Evolutionary conservation across 2,113 vertebrate genomes (phyloP).

Genomic region (Channa maculata): DNA sequence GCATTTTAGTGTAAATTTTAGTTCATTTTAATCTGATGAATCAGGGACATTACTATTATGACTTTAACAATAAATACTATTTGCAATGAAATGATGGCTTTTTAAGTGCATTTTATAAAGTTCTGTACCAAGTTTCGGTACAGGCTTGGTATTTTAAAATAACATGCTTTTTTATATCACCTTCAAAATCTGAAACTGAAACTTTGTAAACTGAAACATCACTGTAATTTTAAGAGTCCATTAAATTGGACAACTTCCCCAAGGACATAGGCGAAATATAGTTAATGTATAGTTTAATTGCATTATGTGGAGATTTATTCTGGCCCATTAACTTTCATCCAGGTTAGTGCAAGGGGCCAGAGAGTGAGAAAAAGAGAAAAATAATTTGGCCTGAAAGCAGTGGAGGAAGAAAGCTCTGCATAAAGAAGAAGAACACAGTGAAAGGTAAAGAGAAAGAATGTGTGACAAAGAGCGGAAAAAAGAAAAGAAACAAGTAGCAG

Average conservation of each 20-base stretch:
- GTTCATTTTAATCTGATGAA: not conserved
- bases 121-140: not conserved
- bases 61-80: conserved; percentile 9
- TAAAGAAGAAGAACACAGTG: conserved; percentile 15
- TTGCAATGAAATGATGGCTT: conserved; percentile 14
- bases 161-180: conserved; percentile 42
- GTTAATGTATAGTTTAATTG: conserved; percentile 85
- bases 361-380: conserved; percentile 65
- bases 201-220: conserved; percentile 71
- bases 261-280: conserved; percentile 76
- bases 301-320: conserved; percentile 84
- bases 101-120: conserved; percentile 40
- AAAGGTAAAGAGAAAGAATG: not conserved
- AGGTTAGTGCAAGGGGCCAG: conserved; percentile 78
- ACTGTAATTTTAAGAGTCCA: conserved; percentile 78
- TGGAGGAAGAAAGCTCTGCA: conserved; percentile 36
- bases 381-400: conserved; percentile 64
- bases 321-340: conserved; percentile 83
- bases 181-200: conserved; percentile 41
- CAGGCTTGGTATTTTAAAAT: conserved; percentile 35
- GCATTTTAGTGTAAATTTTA: conserved; percentile 22
- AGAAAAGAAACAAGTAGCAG: not conserved
- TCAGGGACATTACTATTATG: conserved; percentile 14
- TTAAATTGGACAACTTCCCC: conserved; percentile 80
- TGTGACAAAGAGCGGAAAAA: conserved; percentile 19